These are phyloP conservation scores for Hirtodrosophila histrioides DNA, from an alignment of 2,888 invertebrate species.

Conservation along the genomic window DNA sequence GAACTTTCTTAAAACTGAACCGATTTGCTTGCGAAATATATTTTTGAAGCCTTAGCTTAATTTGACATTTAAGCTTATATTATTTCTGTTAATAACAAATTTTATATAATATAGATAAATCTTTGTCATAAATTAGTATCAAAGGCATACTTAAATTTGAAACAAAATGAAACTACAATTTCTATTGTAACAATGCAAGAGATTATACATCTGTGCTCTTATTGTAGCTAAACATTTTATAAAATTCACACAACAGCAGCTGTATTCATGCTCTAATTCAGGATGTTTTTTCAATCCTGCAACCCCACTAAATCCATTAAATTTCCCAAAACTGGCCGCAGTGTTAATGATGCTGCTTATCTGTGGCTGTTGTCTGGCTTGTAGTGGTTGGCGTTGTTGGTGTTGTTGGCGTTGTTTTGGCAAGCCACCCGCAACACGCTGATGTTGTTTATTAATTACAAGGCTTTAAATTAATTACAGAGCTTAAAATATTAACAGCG, in stretches of 20 bases:
- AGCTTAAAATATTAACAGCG: constrained; percentile 73
- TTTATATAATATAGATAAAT: no score
- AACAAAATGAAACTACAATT: no score
- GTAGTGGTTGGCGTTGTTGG: constrained; percentile 13
- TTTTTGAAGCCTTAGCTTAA: no score
- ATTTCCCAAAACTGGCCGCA: constrained; percentile 64
- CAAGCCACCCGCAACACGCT: constrained; percentile 42
- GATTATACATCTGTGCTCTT: not conserved
- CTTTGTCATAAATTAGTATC: no score
- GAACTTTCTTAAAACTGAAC: no score
- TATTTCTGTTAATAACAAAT: no score
- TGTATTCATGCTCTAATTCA: constrained; percentile 8
- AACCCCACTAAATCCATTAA: constrained; percentile 50
- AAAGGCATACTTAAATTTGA: no score
- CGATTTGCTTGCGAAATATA: no score
- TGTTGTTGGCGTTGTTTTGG: constrained; percentile 24
- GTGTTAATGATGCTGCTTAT: constrained; percentile 76
- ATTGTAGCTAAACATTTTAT: not conserved
- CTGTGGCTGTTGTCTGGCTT: constrained; percentile 37
- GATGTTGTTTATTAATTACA: constrained; percentile 77
- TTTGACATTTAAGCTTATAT: no score
- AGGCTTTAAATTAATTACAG: constrained; percentile 76
- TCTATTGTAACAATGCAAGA: no score
- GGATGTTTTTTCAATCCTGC: not conserved
- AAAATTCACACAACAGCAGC: not conserved